phyloP scores from a whole-genome alignment of 2,113 vertebrate species.

The Albula goreensis region DNA sequence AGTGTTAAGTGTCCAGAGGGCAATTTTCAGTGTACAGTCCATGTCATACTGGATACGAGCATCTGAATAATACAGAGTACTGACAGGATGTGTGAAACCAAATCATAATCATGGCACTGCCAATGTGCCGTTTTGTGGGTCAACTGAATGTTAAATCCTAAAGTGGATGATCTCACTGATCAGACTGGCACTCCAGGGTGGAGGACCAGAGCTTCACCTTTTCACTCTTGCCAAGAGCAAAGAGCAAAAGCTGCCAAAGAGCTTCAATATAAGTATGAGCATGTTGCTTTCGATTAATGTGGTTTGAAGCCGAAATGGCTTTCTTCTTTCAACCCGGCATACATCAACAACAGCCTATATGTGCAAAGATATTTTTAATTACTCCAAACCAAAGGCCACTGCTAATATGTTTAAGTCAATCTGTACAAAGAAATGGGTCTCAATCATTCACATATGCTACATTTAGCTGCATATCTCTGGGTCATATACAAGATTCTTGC shows the following conservation, averaged over 20 bases:
- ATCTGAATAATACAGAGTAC: neutral
- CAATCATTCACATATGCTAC: neutral
- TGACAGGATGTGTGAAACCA: neutral
- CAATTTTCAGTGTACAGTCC: neutral
- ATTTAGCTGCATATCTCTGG: too few species aligned
- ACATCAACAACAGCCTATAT: neutral
- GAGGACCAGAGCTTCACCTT: neutral
- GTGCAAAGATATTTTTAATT: neutral
- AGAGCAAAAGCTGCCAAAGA: neutral
- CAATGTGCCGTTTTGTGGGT: neutral
- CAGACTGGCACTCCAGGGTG: too few species aligned
- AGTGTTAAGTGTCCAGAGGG: neutral
- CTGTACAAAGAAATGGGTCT: neutral
- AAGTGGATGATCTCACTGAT: neutral
- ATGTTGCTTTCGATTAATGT: too few species aligned
- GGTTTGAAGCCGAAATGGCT: neutral
- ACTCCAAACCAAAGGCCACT: neutral
- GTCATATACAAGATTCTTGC: too few species aligned
- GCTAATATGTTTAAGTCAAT: neutral
- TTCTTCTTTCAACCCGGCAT: neutral
- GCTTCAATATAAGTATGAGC: too few species aligned
- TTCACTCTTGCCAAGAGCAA: neutral
- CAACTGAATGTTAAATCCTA: neutral
- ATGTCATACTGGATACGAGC: neutral
- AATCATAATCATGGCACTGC: neutral